Conservation (phyloP, 92 coral and sea anemone genomes). For the Meandrina meandrites region DNA sequence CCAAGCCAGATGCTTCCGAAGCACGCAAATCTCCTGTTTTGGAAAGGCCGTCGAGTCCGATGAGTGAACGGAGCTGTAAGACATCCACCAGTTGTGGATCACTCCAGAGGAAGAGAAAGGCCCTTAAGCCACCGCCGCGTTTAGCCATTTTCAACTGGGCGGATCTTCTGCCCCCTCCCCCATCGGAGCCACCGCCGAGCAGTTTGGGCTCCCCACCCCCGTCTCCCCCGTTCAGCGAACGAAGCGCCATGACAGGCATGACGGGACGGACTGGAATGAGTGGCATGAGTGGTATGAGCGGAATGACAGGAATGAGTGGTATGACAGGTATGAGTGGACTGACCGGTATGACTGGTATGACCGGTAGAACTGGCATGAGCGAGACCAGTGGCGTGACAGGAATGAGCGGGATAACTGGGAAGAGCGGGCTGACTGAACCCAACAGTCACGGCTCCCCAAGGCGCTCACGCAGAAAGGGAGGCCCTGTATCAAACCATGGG, state of each 20-base stretch:
- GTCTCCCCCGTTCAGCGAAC: conserved; percentile 96
- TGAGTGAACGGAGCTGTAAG: conserved; percentile 82
- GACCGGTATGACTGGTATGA: conserved; percentile 77
- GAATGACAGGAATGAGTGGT: conserved; percentile 81
- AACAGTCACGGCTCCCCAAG: conserved; percentile 16
- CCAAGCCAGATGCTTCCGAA: conserved; percentile 16
- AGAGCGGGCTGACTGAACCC: conserved; percentile 72
- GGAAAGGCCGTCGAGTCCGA: conserved; percentile 65
- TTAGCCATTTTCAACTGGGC: conserved; percentile 99
- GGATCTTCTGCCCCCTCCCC: conserved; percentile 96
- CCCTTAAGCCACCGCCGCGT: conserved; percentile 91
- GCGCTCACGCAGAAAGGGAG: conserved; percentile 5
- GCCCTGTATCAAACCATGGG: background rate
- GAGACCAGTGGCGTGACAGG: conserved; percentile 63
- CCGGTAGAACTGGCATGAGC: conserved; percentile 70
- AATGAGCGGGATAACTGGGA: conserved; percentile 71
- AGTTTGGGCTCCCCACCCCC: conserved; percentile 97
- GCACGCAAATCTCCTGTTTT: conserved; percentile 1
- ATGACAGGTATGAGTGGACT: conserved; percentile 61
- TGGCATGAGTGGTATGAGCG: conserved; percentile 80
- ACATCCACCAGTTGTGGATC: conserved; percentile 79
- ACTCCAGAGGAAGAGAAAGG: conserved; percentile 66
- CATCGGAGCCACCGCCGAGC: conserved; percentile 96
- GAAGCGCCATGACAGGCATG: conserved; percentile 93
- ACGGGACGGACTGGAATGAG: conserved; percentile 86